These are phyloP conservation scores for Sphenopsis melanotis DNA, from an alignment of 2,797 vertebrate genomes.

Conservation along the genomic window DNA sequence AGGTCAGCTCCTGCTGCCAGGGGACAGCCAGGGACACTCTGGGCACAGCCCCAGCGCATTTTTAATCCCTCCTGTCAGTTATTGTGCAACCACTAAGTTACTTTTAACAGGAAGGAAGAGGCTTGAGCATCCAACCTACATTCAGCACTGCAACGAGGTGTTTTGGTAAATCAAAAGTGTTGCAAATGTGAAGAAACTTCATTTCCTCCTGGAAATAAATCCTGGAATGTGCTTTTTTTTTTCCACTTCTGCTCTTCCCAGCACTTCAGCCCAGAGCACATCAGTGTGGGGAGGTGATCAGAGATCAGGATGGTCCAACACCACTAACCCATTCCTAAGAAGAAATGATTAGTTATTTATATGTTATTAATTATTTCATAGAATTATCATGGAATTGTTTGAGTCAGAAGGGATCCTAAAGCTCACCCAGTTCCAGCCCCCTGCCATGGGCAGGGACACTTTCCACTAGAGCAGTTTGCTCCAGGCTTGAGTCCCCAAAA, in stretches of 20 bases:
- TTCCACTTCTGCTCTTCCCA: background rate
- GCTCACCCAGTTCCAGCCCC: background rate
- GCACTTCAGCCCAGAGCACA: fast-evolving
- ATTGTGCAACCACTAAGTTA: background rate
- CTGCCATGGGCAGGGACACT: background rate
- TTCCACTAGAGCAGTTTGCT: background rate
- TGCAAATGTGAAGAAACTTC: background rate
- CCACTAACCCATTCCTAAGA: background rate
- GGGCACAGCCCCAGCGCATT: background rate
- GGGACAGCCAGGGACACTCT: background rate
- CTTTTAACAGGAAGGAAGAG: constrained; percentile 51
- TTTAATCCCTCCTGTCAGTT: background rate
- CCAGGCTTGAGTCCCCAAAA: background rate
- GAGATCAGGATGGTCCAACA: background rate
- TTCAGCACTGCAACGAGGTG: background rate
- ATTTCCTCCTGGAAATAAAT: background rate
- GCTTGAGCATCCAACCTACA: background rate
- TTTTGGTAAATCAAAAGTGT: background rate
- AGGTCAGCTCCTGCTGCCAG: background rate
- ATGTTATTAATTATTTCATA: background rate
- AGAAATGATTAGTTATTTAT: background rate
- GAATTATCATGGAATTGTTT: background rate
- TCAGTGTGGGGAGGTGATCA: fast-evolving
- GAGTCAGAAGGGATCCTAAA: background rate
- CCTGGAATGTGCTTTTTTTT: fast-evolving